Evolutionary conservation across 2,113 vertebrate genomes (phyloP).

Genomic region (Uria aalge): DNA sequence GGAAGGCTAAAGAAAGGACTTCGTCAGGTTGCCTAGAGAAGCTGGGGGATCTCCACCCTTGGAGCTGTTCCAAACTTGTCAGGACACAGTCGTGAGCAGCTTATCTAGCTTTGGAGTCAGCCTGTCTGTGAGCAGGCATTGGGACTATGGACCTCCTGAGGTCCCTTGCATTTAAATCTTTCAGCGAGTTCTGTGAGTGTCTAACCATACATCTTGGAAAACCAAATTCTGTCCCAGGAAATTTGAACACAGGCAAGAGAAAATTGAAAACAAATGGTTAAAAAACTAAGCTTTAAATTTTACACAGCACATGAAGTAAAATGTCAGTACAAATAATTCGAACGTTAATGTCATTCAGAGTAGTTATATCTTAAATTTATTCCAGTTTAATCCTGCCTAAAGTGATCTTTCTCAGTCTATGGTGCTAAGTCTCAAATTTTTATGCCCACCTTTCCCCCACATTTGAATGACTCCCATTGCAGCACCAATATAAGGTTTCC

Average conservation of each 20-base stretch:
- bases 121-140: not conserved
- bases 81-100: not conserved
- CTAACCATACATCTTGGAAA: not conserved
- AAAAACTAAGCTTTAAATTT: not conserved
- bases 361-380: not conserved
- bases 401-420: not conserved
- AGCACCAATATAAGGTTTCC: not conserved
- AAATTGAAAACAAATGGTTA: not conserved
- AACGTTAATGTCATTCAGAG: not conserved
- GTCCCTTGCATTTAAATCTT: not conserved
- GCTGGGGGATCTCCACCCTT: not conserved
- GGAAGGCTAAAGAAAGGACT: not conserved
- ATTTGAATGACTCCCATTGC: not conserved
- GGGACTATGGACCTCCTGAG: not conserved
- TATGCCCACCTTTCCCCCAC: not conserved
- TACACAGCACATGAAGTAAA: not conserved
- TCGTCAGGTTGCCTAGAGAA: not conserved
- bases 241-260: not conserved
- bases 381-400: not conserved
- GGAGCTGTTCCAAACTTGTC: not conserved
- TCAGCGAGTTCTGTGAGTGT: not conserved
- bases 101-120: not conserved
- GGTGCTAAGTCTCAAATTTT: not conserved
- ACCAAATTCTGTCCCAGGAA: not conserved
- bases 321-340: not conserved